These are phyloP conservation scores for Nebria brevicollis DNA, from an alignment of 2,888 invertebrate species.

Conservation along the genomic window DNA sequence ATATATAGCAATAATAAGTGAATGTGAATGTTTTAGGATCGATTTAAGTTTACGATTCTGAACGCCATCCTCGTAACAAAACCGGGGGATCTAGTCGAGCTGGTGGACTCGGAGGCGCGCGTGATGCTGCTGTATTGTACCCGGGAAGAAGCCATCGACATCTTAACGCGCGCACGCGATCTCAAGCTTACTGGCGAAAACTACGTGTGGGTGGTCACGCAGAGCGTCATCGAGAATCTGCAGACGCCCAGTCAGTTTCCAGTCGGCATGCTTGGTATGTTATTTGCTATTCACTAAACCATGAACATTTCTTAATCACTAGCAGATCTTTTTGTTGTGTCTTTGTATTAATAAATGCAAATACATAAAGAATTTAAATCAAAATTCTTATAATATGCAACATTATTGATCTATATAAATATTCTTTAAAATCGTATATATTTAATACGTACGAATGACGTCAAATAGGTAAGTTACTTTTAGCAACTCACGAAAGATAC, in stretches of 20 bases:
- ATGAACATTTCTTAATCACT: too few relatives aligned
- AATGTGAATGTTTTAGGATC: conserved; percentile 62
- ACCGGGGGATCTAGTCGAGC: conserved; percentile 78
- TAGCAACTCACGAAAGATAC: too few relatives aligned
- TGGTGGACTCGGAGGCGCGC: conserved; percentile 89
- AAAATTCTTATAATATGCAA: too few relatives aligned
- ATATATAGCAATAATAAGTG: neutral
- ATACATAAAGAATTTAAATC: too few relatives aligned
- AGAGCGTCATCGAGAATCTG: conserved; percentile 88
- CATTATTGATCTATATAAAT: too few relatives aligned
- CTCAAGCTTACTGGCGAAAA: conserved; percentile 87
- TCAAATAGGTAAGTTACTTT: too few relatives aligned
- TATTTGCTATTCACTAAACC: too few relatives aligned
- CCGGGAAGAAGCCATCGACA: conserved; percentile 85
- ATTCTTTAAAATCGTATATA: too few relatives aligned
- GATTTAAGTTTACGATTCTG: conserved; percentile 83
- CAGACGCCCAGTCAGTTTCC: conserved; percentile 83
- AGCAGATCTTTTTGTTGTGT: too few relatives aligned
- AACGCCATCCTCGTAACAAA: conserved; percentile 87
- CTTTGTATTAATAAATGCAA: too few relatives aligned
- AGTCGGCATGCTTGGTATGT: conserved; percentile 89
- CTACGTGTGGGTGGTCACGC: conserved; percentile 97
- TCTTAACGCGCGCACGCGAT: conserved; percentile 79
- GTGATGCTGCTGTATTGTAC: conserved; percentile 94
- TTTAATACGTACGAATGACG: too few relatives aligned